Conservation (phyloP, 2,888 invertebrate genomes). For the Heliconius charithonia region DNA sequence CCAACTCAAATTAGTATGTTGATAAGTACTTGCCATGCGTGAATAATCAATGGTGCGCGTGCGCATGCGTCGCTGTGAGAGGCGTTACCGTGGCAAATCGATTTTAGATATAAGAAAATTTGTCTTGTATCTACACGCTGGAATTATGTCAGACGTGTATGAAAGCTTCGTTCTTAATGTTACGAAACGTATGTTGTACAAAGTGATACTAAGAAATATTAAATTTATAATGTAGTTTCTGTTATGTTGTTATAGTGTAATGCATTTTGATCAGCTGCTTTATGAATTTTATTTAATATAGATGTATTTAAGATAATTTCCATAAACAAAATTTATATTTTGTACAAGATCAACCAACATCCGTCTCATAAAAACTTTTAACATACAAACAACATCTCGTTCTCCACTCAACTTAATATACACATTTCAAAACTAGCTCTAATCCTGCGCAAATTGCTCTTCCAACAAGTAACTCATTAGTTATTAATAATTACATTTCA, state of each 20-base stretch:
- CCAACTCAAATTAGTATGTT: conserved; percentile 27
- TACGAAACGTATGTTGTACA: background rate
- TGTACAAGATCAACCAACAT: background rate
- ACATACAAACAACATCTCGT: conserved; percentile 27
- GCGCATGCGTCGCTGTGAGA: conserved; percentile 32
- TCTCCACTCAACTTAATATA: conserved; percentile 40
- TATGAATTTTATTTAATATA: background rate
- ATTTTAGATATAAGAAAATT: conserved; percentile 36
- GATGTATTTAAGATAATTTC: background rate
- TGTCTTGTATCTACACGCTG: conserved; percentile 21
- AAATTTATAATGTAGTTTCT: background rate
- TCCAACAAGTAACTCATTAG: conserved; percentile 67
- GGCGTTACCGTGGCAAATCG: conserved; percentile 40
- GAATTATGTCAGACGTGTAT: conserved; percentile 12
- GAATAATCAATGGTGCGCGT: conserved; percentile 42
- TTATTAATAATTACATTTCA: conserved; percentile 68
- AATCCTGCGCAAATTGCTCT: conserved; percentile 62
- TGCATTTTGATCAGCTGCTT: background rate
- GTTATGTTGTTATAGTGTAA: background rate
- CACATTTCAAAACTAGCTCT: conserved; percentile 55
- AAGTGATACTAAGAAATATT: background rate
- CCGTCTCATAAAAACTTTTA: conserved; percentile 13
- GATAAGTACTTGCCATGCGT: conserved; percentile 37
- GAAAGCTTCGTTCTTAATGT: background rate
- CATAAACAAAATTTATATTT: background rate